Percentiles rank a stretch among this genome's conserved stretches.
Evolutionary conservation across 2,888 invertebrate genomes (phyloP).

Genomic region (Acronicta aceris): DNA sequence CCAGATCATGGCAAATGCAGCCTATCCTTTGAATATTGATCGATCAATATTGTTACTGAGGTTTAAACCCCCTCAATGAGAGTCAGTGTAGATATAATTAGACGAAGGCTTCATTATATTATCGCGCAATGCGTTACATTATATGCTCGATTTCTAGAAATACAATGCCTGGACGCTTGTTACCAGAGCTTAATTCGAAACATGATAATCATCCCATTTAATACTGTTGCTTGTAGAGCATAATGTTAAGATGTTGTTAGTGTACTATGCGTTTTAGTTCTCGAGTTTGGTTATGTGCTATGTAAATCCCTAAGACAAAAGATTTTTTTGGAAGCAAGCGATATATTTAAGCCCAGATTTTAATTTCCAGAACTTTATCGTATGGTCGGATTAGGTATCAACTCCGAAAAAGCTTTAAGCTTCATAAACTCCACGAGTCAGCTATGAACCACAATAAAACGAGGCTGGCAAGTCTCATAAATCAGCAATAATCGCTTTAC

Average conservation of each 20-base stretch:
- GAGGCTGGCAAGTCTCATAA: slow-evolving; percentile 43
- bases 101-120: slow-evolving; percentile 7
- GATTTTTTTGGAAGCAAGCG: not conserved
- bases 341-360: not conserved
- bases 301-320: not conserved
- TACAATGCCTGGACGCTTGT: not conserved
- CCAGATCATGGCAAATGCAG: too few species aligned
- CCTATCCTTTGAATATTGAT: too few species aligned
- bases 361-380: not conserved
- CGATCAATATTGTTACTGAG: too few species aligned
- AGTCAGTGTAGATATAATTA: not conserved
- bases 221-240: too few species aligned
- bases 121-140: not conserved
- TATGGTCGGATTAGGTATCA: slow-evolving; percentile 24
- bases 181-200: not conserved
- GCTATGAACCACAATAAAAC: slow-evolving; percentile 48
- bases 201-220: not conserved
- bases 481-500: slow-evolving; percentile 56
- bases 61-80: too few species aligned
- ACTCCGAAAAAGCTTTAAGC: slow-evolving; percentile 32
- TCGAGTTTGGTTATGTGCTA: too few species aligned
- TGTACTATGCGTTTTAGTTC: too few species aligned
- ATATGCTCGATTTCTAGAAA: not conserved
- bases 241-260: not conserved
- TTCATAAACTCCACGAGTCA: slow-evolving; percentile 27